Evolutionary conservation across 2,888 invertebrate genomes (phyloP).

Genomic region (Catonia carolina): DNA sequence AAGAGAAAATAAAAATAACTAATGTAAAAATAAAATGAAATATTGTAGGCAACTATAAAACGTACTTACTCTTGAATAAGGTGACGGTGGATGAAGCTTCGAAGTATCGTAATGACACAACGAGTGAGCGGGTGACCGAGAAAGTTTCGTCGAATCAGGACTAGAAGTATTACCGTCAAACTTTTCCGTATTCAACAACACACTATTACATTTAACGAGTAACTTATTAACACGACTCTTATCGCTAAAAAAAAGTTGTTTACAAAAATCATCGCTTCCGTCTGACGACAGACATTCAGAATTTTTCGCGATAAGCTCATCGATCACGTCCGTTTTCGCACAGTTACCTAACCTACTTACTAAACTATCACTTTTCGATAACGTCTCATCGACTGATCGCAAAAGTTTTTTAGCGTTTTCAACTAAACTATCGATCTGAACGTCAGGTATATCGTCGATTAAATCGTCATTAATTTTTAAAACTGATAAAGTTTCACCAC

Average conservation of each 20-base stretch:
- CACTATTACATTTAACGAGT: not conserved
- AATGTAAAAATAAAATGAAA: too few species aligned
- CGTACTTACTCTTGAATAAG: conserved; percentile 7
- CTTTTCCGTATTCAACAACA: not conserved
- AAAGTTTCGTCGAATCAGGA: not conserved
- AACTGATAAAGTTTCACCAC: too few species aligned
- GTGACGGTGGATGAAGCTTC: conserved; percentile 2
- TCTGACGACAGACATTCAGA: not conserved
- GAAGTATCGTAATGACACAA: not conserved
- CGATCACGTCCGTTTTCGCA: not conserved
- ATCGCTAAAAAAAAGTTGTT: not conserved
- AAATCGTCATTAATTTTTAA: too few species aligned
- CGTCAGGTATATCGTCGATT: not conserved
- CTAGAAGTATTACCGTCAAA: not conserved
- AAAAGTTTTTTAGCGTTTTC: conserved; percentile 44
- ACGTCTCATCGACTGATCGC: conserved; percentile 44
- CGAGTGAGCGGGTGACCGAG: not conserved
- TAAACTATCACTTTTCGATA: conserved; percentile 41
- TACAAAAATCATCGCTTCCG: not conserved
- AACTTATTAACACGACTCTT: not conserved
- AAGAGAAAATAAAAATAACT: too few species aligned
- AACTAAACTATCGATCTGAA: conserved; percentile 37
- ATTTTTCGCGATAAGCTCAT: not conserved
- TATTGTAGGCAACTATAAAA: too few species aligned
- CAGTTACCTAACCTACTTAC: conserved; percentile 4